A percentile compares a stretch with the other conserved stretches of the same genome.
Evolutionary conservation across 2,113 vertebrate species (phyloP).

Genomic region (Sapayoa aenigma): DNA sequence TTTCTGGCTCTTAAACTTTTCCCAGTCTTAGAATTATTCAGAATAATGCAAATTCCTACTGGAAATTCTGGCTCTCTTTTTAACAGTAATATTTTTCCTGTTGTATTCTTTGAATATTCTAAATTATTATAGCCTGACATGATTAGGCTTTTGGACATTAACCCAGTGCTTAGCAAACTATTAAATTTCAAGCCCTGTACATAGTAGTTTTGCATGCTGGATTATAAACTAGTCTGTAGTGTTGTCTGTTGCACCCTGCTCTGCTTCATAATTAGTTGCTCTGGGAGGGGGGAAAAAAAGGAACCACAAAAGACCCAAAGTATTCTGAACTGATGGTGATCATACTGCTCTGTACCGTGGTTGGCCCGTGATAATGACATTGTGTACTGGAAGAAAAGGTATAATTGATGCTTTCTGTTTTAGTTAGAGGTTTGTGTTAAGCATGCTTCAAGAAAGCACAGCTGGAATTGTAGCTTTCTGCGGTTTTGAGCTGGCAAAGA

Average conservation of each 20-base stretch:
- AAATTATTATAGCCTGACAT: slow-evolving; percentile 67
- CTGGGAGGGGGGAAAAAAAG: slow-evolving; percentile 31
- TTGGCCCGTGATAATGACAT: slow-evolving; percentile 62
- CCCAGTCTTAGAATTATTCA: not conserved
- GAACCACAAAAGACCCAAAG: not conserved
- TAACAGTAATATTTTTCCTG: slow-evolving; percentile 62
- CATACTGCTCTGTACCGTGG: slow-evolving; percentile 67
- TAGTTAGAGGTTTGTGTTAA: slow-evolving; percentile 69
- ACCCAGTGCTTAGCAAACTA: slow-evolving; percentile 73
- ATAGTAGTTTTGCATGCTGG: slow-evolving; percentile 87
- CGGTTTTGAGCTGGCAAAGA: slow-evolving; percentile 71
- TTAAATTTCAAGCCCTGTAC: slow-evolving; percentile 97
- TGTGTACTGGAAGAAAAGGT: slow-evolving; percentile 55
- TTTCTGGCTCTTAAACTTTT: slow-evolving; percentile 27
- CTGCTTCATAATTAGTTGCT: slow-evolving; percentile 76
- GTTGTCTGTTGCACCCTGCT: slow-evolving; percentile 85
- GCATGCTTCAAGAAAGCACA: slow-evolving; percentile 76
- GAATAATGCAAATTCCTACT: slow-evolving; percentile 65
- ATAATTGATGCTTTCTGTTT: slow-evolving; percentile 60
- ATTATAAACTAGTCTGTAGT: slow-evolving; percentile 85
- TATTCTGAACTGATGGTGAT: slow-evolving; percentile 63
- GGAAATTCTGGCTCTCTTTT: slow-evolving; percentile 75
- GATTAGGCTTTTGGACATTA: slow-evolving; percentile 72
- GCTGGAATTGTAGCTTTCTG: slow-evolving; percentile 72
- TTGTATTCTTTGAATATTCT: slow-evolving; percentile 64